These are phyloP conservation scores for Stramonita haemastoma DNA, from an alignment of 2,888 invertebrate species.

Conservation along the genomic window DNA sequence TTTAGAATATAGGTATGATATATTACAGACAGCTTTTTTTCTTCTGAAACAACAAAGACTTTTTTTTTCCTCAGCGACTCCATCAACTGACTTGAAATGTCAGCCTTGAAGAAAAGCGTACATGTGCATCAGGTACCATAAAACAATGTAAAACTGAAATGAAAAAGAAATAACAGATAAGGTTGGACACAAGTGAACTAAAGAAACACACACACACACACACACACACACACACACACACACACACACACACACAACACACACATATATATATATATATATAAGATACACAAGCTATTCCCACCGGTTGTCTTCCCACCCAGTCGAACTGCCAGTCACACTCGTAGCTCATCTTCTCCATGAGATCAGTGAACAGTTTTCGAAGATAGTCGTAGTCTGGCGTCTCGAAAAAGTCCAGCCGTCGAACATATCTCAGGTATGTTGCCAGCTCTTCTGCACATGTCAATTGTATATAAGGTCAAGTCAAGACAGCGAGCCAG, in stretches of 20 bases:
- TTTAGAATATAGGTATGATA: no score
- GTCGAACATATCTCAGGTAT: constrained; percentile 96
- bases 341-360: constrained; percentile 75
- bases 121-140: no score
- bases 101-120: no score
- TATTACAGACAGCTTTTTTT: no score
- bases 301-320: constrained; percentile 73
- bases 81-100: no score
- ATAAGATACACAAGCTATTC: constrained; percentile 21
- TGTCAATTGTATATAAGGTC: background rate
- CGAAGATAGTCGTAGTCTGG: constrained; percentile 99
- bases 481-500: background rate
- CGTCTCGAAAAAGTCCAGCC: constrained; percentile 99
- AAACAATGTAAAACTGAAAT: background rate
- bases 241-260: no score
- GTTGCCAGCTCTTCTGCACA: constrained; percentile 95
- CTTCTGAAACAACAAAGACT: no score
- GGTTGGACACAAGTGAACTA: no score
- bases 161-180: background rate
- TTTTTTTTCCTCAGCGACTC: no score
- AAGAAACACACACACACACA: no score
- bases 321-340: constrained; percentile 78
- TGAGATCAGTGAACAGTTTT: constrained; percentile 88
- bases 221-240: no score
- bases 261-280: background rate